These are phyloP conservation scores for Luidia sarsii DNA, from an alignment of 53 echinoderm and acorn worm genomes.

Conservation along the genomic window DNA sequence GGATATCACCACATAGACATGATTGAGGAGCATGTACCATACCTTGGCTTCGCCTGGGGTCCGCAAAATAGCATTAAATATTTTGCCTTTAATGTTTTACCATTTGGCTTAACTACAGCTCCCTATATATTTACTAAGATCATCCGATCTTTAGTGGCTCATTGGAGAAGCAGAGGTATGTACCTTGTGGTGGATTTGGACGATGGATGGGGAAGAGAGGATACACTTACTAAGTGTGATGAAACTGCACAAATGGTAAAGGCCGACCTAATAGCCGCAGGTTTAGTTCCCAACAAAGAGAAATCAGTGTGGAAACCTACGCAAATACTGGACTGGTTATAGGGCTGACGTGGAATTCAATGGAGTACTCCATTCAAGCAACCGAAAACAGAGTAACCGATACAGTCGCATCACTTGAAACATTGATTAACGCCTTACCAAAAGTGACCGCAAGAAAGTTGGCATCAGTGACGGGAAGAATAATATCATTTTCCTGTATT, in stretches of 20 bases:
- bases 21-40: too few relatives aligned
- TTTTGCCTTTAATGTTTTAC: slow-evolving; percentile 45
- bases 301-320: slow-evolving; percentile 37
- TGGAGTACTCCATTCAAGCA: slow-evolving; percentile 7
- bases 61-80: not conserved
- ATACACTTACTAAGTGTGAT: slow-evolving; percentile 6
- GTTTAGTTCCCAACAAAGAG: slow-evolving; percentile 41
- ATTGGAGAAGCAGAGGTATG: slow-evolving; percentile 49
- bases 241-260: not conserved
- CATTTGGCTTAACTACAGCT: slow-evolving; percentile 55
- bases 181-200: slow-evolving; percentile 57
- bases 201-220: slow-evolving; percentile 46
- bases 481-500: slow-evolving; percentile 8
- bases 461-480: slow-evolving; percentile 22
- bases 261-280: slow-evolving; percentile 30
- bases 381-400: not conserved
- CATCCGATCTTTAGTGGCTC: slow-evolving; percentile 35
- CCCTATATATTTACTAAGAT: slow-evolving; percentile 66
- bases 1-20: slow-evolving; percentile 59
- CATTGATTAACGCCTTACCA: not conserved
- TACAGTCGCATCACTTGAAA: not conserved
- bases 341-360: slow-evolving; percentile 33
- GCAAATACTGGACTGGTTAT: slow-evolving; percentile 28
- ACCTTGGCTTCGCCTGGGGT: not conserved
- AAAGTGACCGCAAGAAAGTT: slow-evolving; percentile 21